Evolutionary conservation across 1,140 invertebrate species (phyloP), one percentile per base, ranked within the genome.

Genomic region (Drosophila sturtevanti): DNA sequence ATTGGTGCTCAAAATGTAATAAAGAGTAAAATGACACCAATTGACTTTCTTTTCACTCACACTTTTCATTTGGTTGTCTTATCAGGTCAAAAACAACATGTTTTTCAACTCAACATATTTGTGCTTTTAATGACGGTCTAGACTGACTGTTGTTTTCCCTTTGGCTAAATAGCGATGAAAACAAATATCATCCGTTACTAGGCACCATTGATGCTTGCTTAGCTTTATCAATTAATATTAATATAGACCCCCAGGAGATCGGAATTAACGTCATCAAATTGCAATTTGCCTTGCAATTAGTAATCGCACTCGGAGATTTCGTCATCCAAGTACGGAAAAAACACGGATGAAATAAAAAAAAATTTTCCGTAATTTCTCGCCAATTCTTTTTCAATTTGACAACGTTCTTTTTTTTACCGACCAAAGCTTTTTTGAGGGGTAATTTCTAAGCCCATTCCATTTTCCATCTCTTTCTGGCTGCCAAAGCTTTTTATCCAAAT

Each of bases 71-170:
- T 52, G 56, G 11, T 16, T 48, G 41, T n/a, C 69, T 87, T 87
- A 89, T 87, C 81, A 68, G 62, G 4, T 21, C 38, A 73, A 87
- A 87, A 87, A 79, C 7, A 87, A 87, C 84, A 87, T 87, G 84
- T 87, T 87, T 87, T 79, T 87, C 76, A 89, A 72, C 51, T 55
- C 74, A 78, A 77, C 73, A 71, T 65, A 56, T 18, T 31, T 41
- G 48, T 48, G 59, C 68, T 72, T 77, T 63, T 48, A 67, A 67
- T 86, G 81, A 85, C 81, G 81, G 64, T 54, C 22, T 35, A 52
- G 24, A 16, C 44, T 59, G 31, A 18, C 56, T 48, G 72, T 71
- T 81, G 66, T 85, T 85, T 71, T 41, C 52, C 55, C 55, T 38
- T n/a, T 12, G 48, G 11, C 38, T 77, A 58, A 55, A 24, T 24